phyloP scores from a whole-genome alignment of 2,113 vertebrate species.

The Xenopus borealis region DNA sequence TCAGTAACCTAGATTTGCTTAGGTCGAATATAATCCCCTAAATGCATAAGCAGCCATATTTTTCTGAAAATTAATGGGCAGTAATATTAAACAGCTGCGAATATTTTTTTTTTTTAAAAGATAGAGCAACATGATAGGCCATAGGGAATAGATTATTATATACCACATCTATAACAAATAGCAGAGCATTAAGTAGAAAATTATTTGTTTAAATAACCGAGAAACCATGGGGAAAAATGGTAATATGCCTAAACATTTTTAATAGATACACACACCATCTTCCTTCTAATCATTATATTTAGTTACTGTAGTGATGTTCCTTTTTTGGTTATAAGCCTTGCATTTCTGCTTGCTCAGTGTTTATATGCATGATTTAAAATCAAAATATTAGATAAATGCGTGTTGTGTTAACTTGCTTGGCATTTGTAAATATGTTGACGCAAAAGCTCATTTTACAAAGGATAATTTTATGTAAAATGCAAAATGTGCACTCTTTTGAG shows the following conservation, averaged over 20 bases:
- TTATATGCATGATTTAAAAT: background rate
- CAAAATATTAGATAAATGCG: background rate
- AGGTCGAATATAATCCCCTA: no score
- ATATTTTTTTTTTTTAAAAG: no score
- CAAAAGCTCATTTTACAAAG: background rate
- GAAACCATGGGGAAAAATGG: slow-evolving; percentile 19
- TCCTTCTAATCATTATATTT: slow-evolving; percentile 18
- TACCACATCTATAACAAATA: slow-evolving; percentile 24
- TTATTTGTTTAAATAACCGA: slow-evolving; percentile 13
- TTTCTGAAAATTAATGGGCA: no score
- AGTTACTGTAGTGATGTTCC: background rate
- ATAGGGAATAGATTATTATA: slow-evolving; percentile 16
- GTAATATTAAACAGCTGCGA: no score
- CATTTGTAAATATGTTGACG: background rate
- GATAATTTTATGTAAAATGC: background rate
- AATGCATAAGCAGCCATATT: no score
- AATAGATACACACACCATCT: slow-evolving; percentile 1
- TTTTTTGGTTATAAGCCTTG: slow-evolving; percentile 1
- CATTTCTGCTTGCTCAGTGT: background rate
- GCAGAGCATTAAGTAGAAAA: slow-evolving; percentile 19
- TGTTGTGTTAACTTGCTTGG: background rate
- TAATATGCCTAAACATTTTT: slow-evolving; percentile 31
- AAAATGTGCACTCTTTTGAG: no score
- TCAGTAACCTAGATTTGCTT: no score
- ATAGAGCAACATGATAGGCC: no score